Evolutionary conservation across 2,113 vertebrate species (phyloP).

Genomic region (Pardalotus punctatus): DNA sequence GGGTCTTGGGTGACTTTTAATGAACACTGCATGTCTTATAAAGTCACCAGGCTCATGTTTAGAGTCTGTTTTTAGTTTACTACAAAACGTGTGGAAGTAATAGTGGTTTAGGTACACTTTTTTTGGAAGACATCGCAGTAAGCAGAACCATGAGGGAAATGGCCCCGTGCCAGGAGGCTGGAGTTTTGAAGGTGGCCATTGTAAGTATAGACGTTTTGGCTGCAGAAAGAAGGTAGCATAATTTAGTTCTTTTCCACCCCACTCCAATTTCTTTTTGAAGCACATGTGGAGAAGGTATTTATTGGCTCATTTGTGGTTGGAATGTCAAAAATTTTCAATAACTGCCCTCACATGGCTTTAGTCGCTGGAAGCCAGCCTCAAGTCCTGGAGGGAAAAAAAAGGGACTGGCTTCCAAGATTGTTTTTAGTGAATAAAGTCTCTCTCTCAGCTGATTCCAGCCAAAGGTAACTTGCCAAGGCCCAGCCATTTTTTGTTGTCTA

Average conservation of each 20-base stretch:
- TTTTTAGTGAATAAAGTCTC: slow-evolving; percentile 78
- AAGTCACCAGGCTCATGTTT: slow-evolving; percentile 69
- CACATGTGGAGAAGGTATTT: slow-evolving; percentile 91
- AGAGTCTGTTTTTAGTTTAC: slow-evolving; percentile 79
- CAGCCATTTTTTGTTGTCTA: slow-evolving; percentile 75
- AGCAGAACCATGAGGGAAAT: slow-evolving; percentile 74
- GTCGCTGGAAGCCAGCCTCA: slow-evolving; percentile 73
- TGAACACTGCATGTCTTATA: slow-evolving; percentile 65
- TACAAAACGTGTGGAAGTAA: slow-evolving; percentile 79
- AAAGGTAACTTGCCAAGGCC: slow-evolving; percentile 73
- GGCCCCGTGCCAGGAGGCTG: slow-evolving; percentile 71
- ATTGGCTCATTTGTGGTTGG: slow-evolving; percentile 90
- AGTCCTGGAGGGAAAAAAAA: slow-evolving; percentile 58
- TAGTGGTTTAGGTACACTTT: slow-evolving; percentile 74
- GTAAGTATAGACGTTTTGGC: slow-evolving; percentile 80
- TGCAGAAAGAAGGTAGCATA: slow-evolving; percentile 81
- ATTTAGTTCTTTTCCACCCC: slow-evolving; percentile 80
- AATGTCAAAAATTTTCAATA: slow-evolving; percentile 93
- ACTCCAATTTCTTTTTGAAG: slow-evolving; percentile 82
- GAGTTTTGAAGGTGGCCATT: slow-evolving; percentile 83
- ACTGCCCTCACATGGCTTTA: slow-evolving; percentile 84
- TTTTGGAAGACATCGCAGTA: slow-evolving; percentile 72
- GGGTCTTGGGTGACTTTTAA: slow-evolving; percentile 62
- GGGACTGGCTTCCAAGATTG: slow-evolving; percentile 70
- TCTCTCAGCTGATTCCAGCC: slow-evolving; percentile 80